Conservation (phyloP, 1,140 invertebrate species). For the Lutraria rhynchaena region DNA sequence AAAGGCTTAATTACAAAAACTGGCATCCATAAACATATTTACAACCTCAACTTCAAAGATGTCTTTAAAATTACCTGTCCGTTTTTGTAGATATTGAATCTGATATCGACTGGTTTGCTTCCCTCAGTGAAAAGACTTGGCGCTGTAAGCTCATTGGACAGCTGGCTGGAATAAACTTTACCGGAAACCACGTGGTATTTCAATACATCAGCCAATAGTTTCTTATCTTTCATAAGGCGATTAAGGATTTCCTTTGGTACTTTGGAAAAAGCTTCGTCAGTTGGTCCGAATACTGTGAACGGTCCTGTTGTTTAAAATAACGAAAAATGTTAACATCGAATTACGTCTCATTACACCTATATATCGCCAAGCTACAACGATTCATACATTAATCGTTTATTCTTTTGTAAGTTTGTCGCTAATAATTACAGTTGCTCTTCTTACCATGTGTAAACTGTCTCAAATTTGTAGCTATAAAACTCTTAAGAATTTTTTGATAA, state of each 20-base stretch:
- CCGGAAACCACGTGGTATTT: slow-evolving; percentile 80
- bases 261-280: slow-evolving; percentile 89
- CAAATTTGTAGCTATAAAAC: too few species aligned
- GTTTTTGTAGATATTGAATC: slow-evolving; percentile 76
- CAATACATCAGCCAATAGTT: slow-evolving; percentile 73
- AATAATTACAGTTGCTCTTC: not conserved
- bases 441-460: too few species aligned
- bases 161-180: slow-evolving; percentile 63
- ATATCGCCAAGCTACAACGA: not conserved
- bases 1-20: too few species aligned
- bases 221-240: slow-evolving; percentile 81
- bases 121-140: slow-evolving; percentile 55
- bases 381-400: not conserved
- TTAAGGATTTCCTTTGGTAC: slow-evolving; percentile 84
- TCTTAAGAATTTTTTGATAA: too few species aligned
- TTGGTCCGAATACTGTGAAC: slow-evolving; percentile 93
- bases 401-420: not conserved
- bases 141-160: slow-evolving; percentile 75
- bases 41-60: too few species aligned
- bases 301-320: slow-evolving; percentile 72
- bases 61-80: too few species aligned
- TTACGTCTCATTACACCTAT: not conserved
- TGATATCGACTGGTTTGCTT: slow-evolving; percentile 57
- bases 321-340: not conserved
- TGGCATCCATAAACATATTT: too few species aligned